phyloP scores from a whole-genome alignment of 1,140 invertebrate genomes.

The Pachypsylla venusta region DNA sequence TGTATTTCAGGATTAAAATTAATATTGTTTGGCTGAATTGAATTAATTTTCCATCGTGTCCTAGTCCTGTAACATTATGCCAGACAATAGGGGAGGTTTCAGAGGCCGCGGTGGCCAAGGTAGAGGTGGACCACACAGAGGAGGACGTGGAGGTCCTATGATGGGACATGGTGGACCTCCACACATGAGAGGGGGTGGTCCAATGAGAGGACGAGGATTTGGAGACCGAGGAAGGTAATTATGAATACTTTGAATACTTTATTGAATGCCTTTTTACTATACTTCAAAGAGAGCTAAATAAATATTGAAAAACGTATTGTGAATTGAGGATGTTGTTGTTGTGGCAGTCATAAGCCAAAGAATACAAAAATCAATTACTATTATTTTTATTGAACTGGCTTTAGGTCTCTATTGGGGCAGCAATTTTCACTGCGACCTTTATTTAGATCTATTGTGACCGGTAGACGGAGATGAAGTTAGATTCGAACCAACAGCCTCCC shows the following conservation, averaged over 20 bases:
- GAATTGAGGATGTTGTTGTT: background rate
- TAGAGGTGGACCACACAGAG: background rate
- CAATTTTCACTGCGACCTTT: no score
- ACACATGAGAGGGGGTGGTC: background rate
- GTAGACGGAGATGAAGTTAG: no score
- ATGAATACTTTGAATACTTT: background rate
- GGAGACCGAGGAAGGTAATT: slow-evolving; percentile 3
- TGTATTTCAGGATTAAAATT: no score
- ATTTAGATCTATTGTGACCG: no score
- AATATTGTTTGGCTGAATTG: no score
- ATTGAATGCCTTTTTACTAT: background rate
- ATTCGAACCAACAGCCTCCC: no score
- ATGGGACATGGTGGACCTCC: slow-evolving; percentile 4
- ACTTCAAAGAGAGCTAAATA: background rate
- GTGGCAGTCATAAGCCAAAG: background rate
- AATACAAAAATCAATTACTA: no score
- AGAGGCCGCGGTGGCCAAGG: background rate
- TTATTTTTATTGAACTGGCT: background rate
- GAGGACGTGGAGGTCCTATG: background rate
- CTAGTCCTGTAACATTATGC: no score
- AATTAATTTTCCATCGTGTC: no score
- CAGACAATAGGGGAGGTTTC: slow-evolving; percentile 3
- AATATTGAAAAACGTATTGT: background rate
- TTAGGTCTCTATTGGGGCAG: no score
- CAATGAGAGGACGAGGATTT: background rate